Evolutionary conservation across 2,113 vertebrate species (phyloP).

Genomic region (Sinocyclocheilus anophthalmus): DNA sequence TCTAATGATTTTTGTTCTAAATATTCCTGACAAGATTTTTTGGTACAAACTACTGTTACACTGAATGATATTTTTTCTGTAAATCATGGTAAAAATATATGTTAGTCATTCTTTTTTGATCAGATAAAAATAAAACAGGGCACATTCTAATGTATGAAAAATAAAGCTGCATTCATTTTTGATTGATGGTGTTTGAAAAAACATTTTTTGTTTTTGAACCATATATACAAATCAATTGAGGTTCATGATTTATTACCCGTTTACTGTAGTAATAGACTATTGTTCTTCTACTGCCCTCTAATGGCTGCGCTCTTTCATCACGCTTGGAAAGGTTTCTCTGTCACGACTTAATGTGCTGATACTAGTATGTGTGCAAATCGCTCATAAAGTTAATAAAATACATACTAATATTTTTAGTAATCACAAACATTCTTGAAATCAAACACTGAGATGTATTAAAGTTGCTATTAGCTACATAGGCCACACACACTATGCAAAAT

Average conservation of each 20-base stretch:
- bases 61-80: too few relatives aligned
- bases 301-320: slow-evolving; percentile 14
- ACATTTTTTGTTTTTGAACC: too few relatives aligned
- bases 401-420: not conserved
- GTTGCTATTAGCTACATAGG: not conserved
- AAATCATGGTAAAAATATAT: too few relatives aligned
- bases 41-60: too few relatives aligned
- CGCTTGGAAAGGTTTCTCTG: slow-evolving; percentile 31
- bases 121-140: too few relatives aligned
- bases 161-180: too few relatives aligned
- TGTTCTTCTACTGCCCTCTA: slow-evolving; percentile 43
- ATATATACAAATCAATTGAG: not conserved
- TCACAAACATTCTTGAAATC: not conserved
- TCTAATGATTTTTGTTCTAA: too few relatives aligned
- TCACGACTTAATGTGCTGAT: not conserved
- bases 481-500: not conserved
- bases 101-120: too few relatives aligned
- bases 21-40: too few relatives aligned
- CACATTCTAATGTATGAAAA: too few relatives aligned
- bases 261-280: not conserved
- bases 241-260: not conserved
- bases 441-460: not conserved
- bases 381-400: not conserved
- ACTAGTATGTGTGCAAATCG: not conserved
- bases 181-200: too few relatives aligned